Percentiles rank a stretch among this genome's conserved stretches.
Conservation (phyloP, 64 coral and sea anemone genomes). For the Actinia equina region DNA sequence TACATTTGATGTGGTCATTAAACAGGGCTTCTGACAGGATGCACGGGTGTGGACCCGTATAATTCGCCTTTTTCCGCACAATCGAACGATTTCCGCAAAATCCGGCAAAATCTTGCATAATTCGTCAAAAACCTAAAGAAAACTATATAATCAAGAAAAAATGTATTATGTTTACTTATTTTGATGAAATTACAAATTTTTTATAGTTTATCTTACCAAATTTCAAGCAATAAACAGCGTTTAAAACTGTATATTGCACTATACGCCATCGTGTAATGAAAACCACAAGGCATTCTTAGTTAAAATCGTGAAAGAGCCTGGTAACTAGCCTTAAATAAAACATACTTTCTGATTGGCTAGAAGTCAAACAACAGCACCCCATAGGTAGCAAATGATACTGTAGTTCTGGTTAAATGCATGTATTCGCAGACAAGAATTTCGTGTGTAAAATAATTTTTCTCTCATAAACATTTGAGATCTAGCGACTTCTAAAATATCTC, state of each 20-base stretch:
- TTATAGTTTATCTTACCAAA: too few relatives aligned
- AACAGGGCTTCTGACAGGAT: slow-evolving; percentile 5
- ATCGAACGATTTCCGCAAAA: too few relatives aligned
- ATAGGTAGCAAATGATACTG: not conserved
- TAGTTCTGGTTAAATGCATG: not conserved
- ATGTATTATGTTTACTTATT: too few relatives aligned
- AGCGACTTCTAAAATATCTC: too few relatives aligned
- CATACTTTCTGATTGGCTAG: not conserved
- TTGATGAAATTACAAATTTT: slow-evolving; percentile 4
- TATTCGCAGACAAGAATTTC: too few relatives aligned
- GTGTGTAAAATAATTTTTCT: too few relatives aligned
- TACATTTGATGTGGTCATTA: too few relatives aligned
- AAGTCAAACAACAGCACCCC: slow-evolving; percentile 1
- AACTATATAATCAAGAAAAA: slow-evolving; percentile 3
- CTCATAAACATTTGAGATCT: too few relatives aligned
- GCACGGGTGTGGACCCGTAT: not conserved
- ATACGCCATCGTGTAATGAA: not conserved
- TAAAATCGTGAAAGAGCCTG: not conserved
- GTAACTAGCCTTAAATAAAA: slow-evolving; percentile 1
- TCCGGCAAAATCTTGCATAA: too few relatives aligned
- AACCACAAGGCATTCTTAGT: not conserved
- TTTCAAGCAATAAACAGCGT: too few relatives aligned
- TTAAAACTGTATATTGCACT: not conserved
- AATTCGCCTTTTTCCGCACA: too few relatives aligned
- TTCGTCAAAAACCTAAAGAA: not conserved